Evolutionary conservation across 2,113 vertebrate genomes (phyloP), one percentile per base, ranked within the genome.

Genomic region (Aspiorhynchus laticeps): DNA sequence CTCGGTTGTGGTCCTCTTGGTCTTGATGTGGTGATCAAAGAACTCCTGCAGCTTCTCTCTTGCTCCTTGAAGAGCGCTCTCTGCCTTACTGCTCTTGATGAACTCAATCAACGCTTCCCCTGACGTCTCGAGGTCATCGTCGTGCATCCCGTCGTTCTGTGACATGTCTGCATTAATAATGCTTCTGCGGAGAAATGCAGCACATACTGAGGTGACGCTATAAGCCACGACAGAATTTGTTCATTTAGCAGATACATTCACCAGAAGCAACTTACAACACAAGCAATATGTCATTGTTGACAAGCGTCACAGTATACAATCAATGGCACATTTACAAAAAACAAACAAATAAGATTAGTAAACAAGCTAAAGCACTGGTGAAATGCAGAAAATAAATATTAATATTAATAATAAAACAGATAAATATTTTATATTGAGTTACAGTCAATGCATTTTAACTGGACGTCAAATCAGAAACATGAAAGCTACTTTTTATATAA

Each of bases 81-180:
- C 93, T 0, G 69, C 89, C 4, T 93, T 90, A 87, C 89, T 91
- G 92, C 91, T 94, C 86, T 91, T 90, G 83, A 96, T 91, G 36
- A 91, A 85, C 14, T 33, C 71, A 33, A 94, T 61, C 59, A 95
- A 6, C 0, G 26, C 31, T 76, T 92, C 90, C 1, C 91, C 92
- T 0, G 86, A 90, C 86, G 94, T 93, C 90, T 91, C 92, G 84
- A 95, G n/a, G 26, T 93, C 93, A 53, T n/a, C n/a, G 10, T 85
- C 73, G 46, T 81, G n/a, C 33, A 67, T 5, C 19, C 11, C 26
- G 12, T 85, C 83, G 7, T 77, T 51, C 61, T 89, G 83, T 28
- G 80, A 63, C 88, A 78, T 85, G 48, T 24, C 43, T 26, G 38
- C 28, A 15, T 36, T 41, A 26, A 24, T 26, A 31, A 28, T 31